phyloP scores from a whole-genome alignment of 2,797 vertebrate species.

The Typhlichthys subterraneus region DNA sequence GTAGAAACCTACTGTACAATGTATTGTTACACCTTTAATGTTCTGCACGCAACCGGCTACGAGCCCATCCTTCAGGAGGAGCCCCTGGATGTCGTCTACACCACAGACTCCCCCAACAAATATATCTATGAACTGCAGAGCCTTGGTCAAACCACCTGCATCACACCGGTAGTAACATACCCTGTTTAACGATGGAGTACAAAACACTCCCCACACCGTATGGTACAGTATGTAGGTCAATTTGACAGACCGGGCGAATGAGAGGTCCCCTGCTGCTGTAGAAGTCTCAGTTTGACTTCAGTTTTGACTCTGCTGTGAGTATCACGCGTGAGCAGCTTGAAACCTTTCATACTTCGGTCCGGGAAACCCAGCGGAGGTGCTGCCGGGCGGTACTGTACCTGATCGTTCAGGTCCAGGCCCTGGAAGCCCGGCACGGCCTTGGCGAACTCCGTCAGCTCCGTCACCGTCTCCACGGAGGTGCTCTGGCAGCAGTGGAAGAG shows the following conservation, averaged over 20 bases:
- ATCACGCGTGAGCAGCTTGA: no score
- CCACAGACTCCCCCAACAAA: conserved; percentile 91
- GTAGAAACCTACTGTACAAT: no score
- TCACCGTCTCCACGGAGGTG: conserved; percentile 91
- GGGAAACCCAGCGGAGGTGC: no score
- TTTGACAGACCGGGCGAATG: no score
- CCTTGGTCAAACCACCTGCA: conserved; percentile 90
- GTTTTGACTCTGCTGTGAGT: no score
- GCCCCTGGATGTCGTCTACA: conserved; percentile 93
- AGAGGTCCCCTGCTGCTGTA: no score
- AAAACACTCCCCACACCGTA: no score
- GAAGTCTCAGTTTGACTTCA: no score
- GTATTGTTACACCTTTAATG: no score
- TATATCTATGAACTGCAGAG: conserved; percentile 97
- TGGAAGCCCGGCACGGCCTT: conserved; percentile 93
- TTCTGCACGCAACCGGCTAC: conserved; percentile 85
- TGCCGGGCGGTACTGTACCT: conserved; percentile 54
- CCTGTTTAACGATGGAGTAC: no score
- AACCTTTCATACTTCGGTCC: no score
- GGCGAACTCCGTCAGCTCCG: conserved; percentile 93
- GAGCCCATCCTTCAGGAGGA: conserved; percentile 98
- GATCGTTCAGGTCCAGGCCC: conserved; percentile 89
- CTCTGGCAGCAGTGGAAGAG: conserved; percentile 95
- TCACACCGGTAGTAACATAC: conserved; percentile 82
- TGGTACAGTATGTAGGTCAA: no score